Base-by-base conservation (phyloP, 2,797 vertebrate genomes). In the Lepus townsendii region DNA sequence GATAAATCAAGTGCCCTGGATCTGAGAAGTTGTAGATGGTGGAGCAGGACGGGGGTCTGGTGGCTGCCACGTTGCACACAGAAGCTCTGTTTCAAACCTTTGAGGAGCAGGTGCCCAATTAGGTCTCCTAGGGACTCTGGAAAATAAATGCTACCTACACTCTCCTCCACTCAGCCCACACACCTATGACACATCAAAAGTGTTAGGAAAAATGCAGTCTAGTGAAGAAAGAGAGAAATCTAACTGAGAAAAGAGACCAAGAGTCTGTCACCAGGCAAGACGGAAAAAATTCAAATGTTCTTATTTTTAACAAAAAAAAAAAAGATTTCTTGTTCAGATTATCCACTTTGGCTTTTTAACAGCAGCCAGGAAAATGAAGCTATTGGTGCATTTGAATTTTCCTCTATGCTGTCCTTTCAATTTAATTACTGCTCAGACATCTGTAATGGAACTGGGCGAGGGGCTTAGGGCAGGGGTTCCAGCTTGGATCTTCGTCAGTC, bases 281-380 rank as follows among this genome's bases (percentile, higher is more conserved):
- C 73, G 80, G 30, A 72, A 94, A 95, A 78, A 57, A 63, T 22
- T 91, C 82, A 95, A n/a, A 93, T 79, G 52, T 79, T 91, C 66
- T 26, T 83, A 82, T 68, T 88, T 91, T 87, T 50, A 27, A 47
- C 42, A 47, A 42, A 1, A 42, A 47, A 47, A 73, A 87, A 88
- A 94, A 91, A 92, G 84, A 95, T 95, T 94, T 97, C 90, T 95
- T 94, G 50, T 91, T 94, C 85, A 95, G 96, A 93, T 97, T 92
- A 91, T 62, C 66, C 19, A 63, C 22, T 30, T 91, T 63, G 87
- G 63, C 88, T 93, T 96, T 91, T 95, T 83, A 97, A 94, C 68
- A 89, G 92, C 71, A 96, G 94, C 96, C 97, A 97, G 92, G 92
- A 96, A 97, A 97, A 96, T 97, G 85, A 96, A 97, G 96, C 84